These are phyloP conservation scores for Chloroclysta siterata DNA, from an alignment of 2,888 invertebrate species.

Conservation along the genomic window DNA sequence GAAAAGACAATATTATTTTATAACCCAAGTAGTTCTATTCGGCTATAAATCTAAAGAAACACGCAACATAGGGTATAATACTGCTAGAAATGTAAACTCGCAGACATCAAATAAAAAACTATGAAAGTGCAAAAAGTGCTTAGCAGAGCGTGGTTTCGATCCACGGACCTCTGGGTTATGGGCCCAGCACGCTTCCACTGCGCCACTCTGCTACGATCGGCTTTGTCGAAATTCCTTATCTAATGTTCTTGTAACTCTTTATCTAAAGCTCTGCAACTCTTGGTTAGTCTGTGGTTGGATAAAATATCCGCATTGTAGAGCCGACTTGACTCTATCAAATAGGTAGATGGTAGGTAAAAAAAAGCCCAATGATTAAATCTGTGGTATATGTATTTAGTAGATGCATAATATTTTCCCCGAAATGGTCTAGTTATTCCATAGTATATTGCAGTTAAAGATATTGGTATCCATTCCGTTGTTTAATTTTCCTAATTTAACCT, in stretches of 20 bases:
- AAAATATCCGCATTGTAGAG: neutral
- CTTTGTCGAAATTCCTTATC: constrained; percentile 20
- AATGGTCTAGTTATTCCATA: no score
- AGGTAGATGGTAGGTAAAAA: neutral
- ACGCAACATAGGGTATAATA: constrained; percentile 27
- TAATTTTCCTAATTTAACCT: no score
- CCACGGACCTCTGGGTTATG: constrained; percentile 97
- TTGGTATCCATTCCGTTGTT: no score
- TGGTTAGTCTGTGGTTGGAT: neutral
- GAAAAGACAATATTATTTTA: constrained; percentile 63
- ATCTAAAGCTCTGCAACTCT: neutral
- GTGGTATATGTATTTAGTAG: no score
- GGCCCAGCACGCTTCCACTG: constrained; percentile 92
- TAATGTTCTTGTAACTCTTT: neutral
- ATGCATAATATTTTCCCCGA: no score
- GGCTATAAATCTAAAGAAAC: constrained; percentile 52
- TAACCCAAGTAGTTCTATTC: constrained; percentile 51
- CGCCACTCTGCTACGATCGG: constrained; percentile 86
- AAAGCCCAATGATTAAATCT: no score
- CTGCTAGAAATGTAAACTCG: neutral
- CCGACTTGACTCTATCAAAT: neutral
- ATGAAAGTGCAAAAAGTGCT: constrained; percentile 28
- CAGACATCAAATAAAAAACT: neutral
- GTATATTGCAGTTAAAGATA: no score
- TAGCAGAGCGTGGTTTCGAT: constrained; percentile 94